Conservation (phyloP, 2,888 invertebrate species). For the Pristionchus arcanus region DNA sequence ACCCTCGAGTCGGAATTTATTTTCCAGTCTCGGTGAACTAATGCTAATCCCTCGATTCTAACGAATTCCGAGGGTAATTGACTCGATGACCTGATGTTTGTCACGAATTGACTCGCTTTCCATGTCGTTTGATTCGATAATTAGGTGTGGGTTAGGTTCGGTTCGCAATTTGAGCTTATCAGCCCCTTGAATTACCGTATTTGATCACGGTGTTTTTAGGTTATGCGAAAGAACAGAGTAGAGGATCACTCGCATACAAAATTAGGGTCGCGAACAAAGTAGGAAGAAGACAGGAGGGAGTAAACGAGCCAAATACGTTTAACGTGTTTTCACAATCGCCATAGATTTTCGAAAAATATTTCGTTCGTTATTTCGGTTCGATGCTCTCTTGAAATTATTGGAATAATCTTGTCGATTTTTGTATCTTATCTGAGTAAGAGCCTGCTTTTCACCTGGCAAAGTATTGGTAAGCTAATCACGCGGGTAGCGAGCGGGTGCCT, state of each 20-base stretch:
- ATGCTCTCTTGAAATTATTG: neutral
- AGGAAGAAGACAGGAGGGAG: neutral
- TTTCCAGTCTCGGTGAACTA: neutral
- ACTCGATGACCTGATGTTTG: constrained; percentile 25
- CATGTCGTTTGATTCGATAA: neutral
- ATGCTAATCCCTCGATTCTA: neutral
- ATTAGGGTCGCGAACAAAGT: constrained; percentile 2
- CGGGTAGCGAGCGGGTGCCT: too few relatives aligned
- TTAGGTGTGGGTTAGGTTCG: neutral
- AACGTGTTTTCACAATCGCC: neutral
- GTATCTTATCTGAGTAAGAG: neutral
- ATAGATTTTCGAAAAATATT: neutral
- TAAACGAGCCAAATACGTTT: neutral
- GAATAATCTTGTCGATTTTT: neutral
- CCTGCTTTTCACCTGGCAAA: neutral
- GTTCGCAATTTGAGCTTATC: neutral
- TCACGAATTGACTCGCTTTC: neutral
- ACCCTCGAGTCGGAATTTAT: neutral
- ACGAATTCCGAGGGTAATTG: neutral
- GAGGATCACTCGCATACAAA: neutral
- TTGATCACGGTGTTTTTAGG: neutral
- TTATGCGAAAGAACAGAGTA: neutral
- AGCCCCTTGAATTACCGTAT: neutral
- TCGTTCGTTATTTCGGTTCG: neutral
- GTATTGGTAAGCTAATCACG: too few relatives aligned